A percentile compares a stretch with the other conserved stretches of the same genome.
Conservation (phyloP, 1,140 invertebrate species). For the Papilio machaon region DNA sequence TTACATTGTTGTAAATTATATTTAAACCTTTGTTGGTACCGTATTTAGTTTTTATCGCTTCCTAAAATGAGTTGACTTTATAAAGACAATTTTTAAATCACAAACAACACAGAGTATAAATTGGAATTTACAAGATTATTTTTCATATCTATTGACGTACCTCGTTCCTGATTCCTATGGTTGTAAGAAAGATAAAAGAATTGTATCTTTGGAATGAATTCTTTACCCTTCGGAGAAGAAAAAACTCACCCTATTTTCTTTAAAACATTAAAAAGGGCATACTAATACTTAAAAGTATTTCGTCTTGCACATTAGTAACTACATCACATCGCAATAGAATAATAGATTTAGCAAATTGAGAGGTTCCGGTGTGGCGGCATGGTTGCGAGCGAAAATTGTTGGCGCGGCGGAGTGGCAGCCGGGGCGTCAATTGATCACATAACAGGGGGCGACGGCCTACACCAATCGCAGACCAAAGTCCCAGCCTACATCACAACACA, state of each 20-base stretch:
- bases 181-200: too few species aligned
- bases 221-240: too few species aligned
- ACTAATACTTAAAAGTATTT: neutral
- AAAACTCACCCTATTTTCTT: neutral
- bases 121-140: too few species aligned
- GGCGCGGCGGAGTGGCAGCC: constrained; percentile 51
- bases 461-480: constrained; percentile 42
- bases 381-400: constrained; percentile 64
- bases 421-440: constrained; percentile 65
- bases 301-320: neutral
- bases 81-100: too few species aligned
- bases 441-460: constrained; percentile 48
- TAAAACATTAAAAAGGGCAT: neutral
- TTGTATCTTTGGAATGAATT: too few species aligned
- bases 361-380: constrained; percentile 60
- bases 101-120: too few species aligned
- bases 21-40: neutral
- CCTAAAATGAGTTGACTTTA: too few species aligned
- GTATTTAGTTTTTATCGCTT: too few species aligned
- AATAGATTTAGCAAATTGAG: constrained; percentile 73
- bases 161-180: too few species aligned
- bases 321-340: constrained; percentile 56
- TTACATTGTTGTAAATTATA: neutral
- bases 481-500: constrained; percentile 8
- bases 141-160: too few species aligned